Percentiles rank a stretch among this genome's conserved stretches.
phyloP scores from a whole-genome alignment of 2,888 invertebrate genomes.

The Nipponacmea schrenckii region DNA sequence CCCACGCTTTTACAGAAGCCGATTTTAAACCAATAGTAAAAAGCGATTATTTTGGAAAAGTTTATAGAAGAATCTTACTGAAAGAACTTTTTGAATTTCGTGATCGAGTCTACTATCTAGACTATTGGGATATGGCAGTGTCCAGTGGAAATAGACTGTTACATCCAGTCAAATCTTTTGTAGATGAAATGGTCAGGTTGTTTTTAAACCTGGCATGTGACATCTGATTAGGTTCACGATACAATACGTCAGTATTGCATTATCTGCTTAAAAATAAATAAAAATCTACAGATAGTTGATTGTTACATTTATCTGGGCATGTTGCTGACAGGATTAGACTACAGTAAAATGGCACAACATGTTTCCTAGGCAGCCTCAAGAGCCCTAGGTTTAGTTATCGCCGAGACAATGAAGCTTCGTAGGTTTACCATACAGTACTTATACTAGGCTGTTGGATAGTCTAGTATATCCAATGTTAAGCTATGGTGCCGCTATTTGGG shows the following conservation, averaged over 20 bases:
- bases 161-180: background rate
- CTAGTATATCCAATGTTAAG: no score
- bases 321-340: slow-evolving; percentile 17
- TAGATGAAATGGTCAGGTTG: background rate
- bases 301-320: no score
- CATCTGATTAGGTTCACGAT: background rate
- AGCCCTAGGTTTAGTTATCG: slow-evolving; percentile 20
- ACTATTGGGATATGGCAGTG: background rate
- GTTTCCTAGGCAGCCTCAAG: slow-evolving; percentile 14
- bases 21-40: background rate
- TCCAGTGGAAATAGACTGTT: background rate
- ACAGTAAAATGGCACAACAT: slow-evolving; percentile 10
- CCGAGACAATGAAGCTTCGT: no score
- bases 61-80: background rate
- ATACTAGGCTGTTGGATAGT: no score
- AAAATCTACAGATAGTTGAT: no score
- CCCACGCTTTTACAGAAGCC: background rate
- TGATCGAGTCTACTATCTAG: background rate
- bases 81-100: background rate
- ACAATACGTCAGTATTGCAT: background rate
- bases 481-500: slow-evolving; percentile 20
- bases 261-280: no score
- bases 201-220: background rate
- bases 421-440: no score
- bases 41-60: background rate